Evolutionary conservation across 2,888 invertebrate genomes (phyloP).

Genomic region (Charanyca ferruginea): DNA sequence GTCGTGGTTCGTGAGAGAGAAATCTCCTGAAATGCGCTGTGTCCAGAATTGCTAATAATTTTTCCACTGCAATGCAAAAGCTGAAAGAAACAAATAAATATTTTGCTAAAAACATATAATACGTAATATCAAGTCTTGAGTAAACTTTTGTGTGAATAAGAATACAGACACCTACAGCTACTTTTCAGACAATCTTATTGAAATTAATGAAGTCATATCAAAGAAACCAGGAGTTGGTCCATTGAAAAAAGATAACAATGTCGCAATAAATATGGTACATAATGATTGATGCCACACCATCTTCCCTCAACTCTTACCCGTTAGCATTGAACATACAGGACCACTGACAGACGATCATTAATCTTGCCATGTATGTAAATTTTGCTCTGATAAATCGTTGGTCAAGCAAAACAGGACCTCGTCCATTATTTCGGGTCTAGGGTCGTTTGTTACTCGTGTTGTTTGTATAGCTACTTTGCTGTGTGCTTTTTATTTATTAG

Average conservation of each 20-base stretch:
- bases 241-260: constrained; percentile 57
- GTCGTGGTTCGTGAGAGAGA: too few species aligned
- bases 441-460: constrained; percentile 61
- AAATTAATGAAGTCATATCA: constrained; percentile 37
- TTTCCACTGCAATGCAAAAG: too few species aligned
- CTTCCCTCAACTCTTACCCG: constrained; percentile 61
- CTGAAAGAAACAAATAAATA: too few species aligned
- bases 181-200: neutral
- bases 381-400: constrained; percentile 83
- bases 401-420: constrained; percentile 75
- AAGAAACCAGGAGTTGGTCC: constrained; percentile 36
- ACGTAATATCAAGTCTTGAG: too few species aligned
- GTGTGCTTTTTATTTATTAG: constrained; percentile 55
- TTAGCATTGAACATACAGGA: constrained; percentile 71
- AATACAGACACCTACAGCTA: neutral
- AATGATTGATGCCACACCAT: constrained; percentile 65
- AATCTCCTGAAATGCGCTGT: too few species aligned
- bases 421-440: constrained; percentile 65
- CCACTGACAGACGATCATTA: constrained; percentile 80
- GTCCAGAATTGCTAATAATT: too few species aligned
- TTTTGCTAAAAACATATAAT: too few species aligned
- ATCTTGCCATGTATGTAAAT: constrained; percentile 85
- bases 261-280: constrained; percentile 59
- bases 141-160: neutral
- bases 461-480: constrained; percentile 48